Evolutionary conservation across 2,113 vertebrate genomes (phyloP), one percentile per base, ranked within the genome.

Genomic region (Microtus montanus): DNA sequence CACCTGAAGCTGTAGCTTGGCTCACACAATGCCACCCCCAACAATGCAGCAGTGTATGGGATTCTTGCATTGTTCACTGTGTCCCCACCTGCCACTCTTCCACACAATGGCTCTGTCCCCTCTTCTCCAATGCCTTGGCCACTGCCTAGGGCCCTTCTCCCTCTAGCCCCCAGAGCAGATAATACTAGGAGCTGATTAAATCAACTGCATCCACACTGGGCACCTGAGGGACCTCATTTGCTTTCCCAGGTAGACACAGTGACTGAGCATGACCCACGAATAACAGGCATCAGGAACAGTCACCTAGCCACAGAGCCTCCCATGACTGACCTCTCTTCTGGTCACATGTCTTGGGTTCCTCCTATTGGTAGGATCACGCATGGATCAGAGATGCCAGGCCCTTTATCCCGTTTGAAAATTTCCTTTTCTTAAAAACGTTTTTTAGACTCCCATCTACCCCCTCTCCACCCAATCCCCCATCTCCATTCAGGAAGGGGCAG

Each of bases 121-220:
- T 38, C 47, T 75, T 47, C 47, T 58, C 38, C 61, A 84, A 5
- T 38, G 10, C n/a, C 58, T 44, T 12, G 4, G 41, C 8, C 26
- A 64, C 9, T 0, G 5, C 92, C 77, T 52, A 35, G 17, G 28
- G 0, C 30, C 22, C 30, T 38, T 28, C 28, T 1, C 28, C 14
- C 54, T 7, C 17, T 6, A 35, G 26, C n/a, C 5, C 1, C 4
- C 1, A 10, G 2, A 63, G 6, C n/a, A 35, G 17, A 73, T 8
- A 30, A 63, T 19, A 14, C 49, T 33, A 6, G 10, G 70, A 83
- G 38, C 30, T 38, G 28, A 30, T 35, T 20, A 35, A 24, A 7
- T 5, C 24, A 28, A 5, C 24, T 47, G 71, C 13, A 4, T n/a
- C 73, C 22, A 30, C 41, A 20, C 17, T 19, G 19, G 9, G 6